phyloP scores from a whole-genome alignment of 2,113 vertebrate genomes.

The Mastomys coucha region DNA sequence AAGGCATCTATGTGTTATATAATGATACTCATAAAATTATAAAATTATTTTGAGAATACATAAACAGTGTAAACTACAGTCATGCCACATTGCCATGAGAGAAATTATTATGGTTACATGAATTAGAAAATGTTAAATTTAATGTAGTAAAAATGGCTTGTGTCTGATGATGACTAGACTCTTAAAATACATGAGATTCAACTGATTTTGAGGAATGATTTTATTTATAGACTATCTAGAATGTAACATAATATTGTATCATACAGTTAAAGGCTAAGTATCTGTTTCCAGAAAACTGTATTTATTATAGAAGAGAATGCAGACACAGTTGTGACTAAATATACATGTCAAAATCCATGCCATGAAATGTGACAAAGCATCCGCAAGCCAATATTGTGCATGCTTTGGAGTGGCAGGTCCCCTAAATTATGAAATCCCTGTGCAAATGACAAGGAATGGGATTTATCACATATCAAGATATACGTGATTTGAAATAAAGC shows the following conservation, averaged over 20 bases:
- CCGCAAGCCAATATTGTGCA: neutral
- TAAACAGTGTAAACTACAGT: neutral
- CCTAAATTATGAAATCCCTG: neutral
- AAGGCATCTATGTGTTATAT: neutral
- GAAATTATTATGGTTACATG: neutral
- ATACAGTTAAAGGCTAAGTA: neutral
- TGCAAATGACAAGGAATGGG: neutral
- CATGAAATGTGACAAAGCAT: neutral
- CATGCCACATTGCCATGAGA: neutral
- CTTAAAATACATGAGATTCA: neutral
- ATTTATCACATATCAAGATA: neutral
- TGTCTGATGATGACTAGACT: neutral
- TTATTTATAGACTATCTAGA: accelerated
- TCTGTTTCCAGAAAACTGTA: neutral
- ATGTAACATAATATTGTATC: neutral
- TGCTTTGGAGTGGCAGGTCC: accelerated
- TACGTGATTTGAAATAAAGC: neutral
- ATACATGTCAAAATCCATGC: neutral
- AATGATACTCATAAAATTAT: neutral
- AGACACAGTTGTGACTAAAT: neutral
- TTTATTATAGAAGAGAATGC: neutral
- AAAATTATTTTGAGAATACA: neutral
- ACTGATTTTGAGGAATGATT: neutral
- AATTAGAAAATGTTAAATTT: neutral
- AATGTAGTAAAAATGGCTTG: neutral